A percentile compares a stretch with the other conserved stretches of the same genome.
These are phyloP conservation scores for Diadegma fenestrale DNA, from an alignment of 2,888 invertebrate genomes.

Conservation along the genomic window DNA sequence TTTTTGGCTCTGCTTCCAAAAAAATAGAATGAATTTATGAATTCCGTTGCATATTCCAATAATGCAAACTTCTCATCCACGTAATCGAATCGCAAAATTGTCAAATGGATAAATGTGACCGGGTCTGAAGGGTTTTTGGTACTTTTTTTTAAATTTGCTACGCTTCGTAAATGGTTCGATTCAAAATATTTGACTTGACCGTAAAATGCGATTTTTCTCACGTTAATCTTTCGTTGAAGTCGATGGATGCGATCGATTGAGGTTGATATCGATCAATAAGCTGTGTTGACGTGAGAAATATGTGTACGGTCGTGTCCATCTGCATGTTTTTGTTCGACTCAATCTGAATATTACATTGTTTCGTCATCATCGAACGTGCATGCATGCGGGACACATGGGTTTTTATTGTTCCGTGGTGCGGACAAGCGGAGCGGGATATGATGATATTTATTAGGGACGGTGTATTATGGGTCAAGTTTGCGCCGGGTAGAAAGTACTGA, in stretches of 20 bases:
- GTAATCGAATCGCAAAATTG: too few species aligned
- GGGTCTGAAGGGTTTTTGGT: neutral
- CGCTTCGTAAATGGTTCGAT: neutral
- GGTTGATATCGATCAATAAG: neutral
- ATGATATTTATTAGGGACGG: conserved; percentile 37
- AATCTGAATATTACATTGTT: neutral
- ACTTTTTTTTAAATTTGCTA: neutral
- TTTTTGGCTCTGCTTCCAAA: too few species aligned
- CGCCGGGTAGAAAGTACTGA: conserved; percentile 52
- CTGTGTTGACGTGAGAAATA: neutral
- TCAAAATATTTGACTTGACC: neutral
- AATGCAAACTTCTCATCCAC: too few species aligned
- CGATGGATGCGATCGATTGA: neutral
- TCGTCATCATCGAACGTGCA: conserved; percentile 9
- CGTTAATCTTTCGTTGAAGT: neutral
- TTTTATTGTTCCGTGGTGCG: conserved; percentile 8
- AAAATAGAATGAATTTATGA: too few species aligned
- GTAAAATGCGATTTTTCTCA: too few species aligned
- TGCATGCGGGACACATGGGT: neutral
- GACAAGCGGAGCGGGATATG: conserved; percentile 24
- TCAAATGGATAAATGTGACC: too few species aligned
- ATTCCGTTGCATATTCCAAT: too few species aligned
- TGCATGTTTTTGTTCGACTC: neutral
- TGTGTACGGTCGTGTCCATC: neutral
- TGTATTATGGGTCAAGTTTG: conserved; percentile 50